Conservation (phyloP, 2,888 invertebrate species). For the Corythucha ciliata region DNA sequence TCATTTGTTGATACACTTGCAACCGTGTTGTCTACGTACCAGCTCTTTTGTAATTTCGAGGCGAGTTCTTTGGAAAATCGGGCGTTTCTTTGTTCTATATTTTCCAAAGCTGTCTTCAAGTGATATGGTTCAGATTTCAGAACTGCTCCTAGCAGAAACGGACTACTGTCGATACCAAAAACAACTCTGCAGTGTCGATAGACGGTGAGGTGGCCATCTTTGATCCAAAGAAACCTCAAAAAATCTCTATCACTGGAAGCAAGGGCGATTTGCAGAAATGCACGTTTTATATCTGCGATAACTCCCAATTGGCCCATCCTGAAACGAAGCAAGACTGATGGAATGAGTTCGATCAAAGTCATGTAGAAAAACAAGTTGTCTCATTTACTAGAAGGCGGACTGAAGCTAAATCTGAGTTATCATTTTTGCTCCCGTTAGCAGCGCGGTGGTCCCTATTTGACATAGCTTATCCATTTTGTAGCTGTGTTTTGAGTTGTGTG, state of each 20-base stretch:
- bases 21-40: conserved; percentile 18
- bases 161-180: conserved; percentile 22
- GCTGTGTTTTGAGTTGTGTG: too few species aligned
- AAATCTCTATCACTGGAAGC: conserved; percentile 34
- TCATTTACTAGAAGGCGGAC: too few species aligned
- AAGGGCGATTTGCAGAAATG: conserved; percentile 37
- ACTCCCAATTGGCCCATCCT: conserved; percentile 25
- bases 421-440: too few species aligned
- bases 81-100: neutral
- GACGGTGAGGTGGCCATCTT: conserved; percentile 4
- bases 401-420: too few species aligned
- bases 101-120: neutral
- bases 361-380: too few species aligned
- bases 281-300: conserved; percentile 35
- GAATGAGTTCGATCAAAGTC: conserved; percentile 31
- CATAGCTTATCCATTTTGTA: too few species aligned
- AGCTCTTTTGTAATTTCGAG: neutral
- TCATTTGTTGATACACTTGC: neutral
- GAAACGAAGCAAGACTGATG: conserved; percentile 25
- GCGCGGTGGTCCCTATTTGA: too few species aligned
- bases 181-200: conserved; percentile 22
- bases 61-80: neutral
- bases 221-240: conserved; percentile 34
- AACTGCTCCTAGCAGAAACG: conserved; percentile 22
- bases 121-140: conserved; percentile 20